Base-by-base conservation (phyloP, 2,113 vertebrate genomes). In the Syngnathus typhle region DNA sequence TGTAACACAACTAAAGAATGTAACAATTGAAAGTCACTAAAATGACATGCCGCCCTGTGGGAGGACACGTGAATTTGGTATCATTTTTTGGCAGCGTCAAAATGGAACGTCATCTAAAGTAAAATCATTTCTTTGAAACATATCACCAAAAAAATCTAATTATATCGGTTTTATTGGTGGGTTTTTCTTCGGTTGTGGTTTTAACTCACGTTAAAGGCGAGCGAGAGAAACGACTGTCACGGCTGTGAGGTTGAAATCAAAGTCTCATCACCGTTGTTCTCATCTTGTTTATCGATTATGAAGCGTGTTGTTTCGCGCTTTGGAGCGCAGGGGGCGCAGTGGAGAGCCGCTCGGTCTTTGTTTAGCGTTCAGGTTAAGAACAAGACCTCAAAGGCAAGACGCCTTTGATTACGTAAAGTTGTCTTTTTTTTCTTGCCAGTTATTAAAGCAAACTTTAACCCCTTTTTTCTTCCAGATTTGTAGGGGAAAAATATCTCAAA, bases 401-500 rank as follows among this genome's bases (percentile, higher is more conserved):
- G 43, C 15, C 27, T 55, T 55, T 38, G 38, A 19, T 18, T 16
- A 59, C 56, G 10, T 19, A 38, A 19, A 39, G 9, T 10, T 43
- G 18, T 41, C n/a, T 21, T 18, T 21, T 18, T 21, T 60, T 39
- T 19, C 27, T 37, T 37, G 7, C 10, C 59, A 39, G 7, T 19
- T 55, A 15, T 12, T 41, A 32, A 32, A 32, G 27, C 27, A 3
- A 18, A 60, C 21, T 60, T 58, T 27, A 7, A 23, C 11, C 12
- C 27, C 32, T 32, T 44, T 49, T 68, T 63, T 75, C 70, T 85
- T 89, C 9, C 83, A 92, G 91, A 91, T 83, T 85, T 86, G 82
- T 87, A 88, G 89, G 89, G 88, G 91, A 81, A 90, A 85, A 66
- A 68, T 89, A 85, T 90, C 90, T 56, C 89, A 87, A 77, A 89